A percentile compares a stretch with the other conserved stretches of the same genome.
Evolutionary conservation across 1,140 invertebrate species (phyloP).

Genomic region (Panagrolaimus sp.): DNA sequence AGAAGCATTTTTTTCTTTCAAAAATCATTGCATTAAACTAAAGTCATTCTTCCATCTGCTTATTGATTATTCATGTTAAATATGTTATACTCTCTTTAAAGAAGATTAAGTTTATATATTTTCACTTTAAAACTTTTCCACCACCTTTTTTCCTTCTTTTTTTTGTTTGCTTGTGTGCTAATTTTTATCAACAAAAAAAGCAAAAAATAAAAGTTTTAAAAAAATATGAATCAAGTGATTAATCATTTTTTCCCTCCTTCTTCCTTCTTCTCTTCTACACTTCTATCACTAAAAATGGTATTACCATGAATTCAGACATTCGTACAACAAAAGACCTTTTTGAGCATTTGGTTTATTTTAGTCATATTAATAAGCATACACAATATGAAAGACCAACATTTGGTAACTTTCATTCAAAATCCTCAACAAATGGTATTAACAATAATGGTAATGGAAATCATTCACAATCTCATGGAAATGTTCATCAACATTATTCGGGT

Average conservation of each 20-base stretch:
- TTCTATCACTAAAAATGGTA: no score
- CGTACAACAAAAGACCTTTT: constrained; percentile 22
- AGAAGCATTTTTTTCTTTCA: no score
- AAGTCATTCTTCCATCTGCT: no score
- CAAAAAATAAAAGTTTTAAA: constrained; percentile 13
- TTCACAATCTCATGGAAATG: constrained; percentile 20
- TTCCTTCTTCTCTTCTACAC: not conserved
- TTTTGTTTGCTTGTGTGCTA: constrained; percentile 9
- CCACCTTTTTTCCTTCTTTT: not conserved
- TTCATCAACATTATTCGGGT: not conserved
- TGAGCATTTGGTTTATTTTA: constrained; percentile 52
- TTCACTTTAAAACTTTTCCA: not conserved
- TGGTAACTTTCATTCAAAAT: constrained; percentile 8
- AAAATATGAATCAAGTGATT: constrained; percentile 2
- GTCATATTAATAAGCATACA: constrained; percentile 88
- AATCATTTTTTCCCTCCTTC: constrained; percentile 17
- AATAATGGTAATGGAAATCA: constrained; percentile 15
- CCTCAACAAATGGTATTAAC: constrained; percentile 15
- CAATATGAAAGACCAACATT: constrained; percentile 78
- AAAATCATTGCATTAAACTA: no score
- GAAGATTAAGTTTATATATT: no score
- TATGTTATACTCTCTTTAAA: no score
- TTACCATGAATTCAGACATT: not conserved
- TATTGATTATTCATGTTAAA: no score
- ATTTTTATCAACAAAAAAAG: no score